phyloP scores from a whole-genome alignment of 2,888 invertebrate species.

The Tenthredo amoena region DNA sequence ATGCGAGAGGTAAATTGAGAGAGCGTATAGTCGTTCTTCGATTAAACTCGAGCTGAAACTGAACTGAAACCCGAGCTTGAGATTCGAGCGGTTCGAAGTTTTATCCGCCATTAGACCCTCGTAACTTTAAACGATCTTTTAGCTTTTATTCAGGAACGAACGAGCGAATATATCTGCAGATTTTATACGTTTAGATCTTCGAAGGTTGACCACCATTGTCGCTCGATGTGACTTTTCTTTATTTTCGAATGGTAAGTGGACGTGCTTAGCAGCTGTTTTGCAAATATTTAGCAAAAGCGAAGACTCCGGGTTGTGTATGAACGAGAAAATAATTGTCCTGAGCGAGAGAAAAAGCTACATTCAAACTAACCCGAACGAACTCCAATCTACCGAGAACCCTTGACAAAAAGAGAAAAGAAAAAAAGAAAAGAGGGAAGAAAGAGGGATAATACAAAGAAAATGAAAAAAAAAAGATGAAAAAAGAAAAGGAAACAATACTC shows the following conservation, averaged over 20 bases:
- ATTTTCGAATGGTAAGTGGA: background rate
- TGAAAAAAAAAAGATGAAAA: background rate
- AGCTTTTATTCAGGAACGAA: slow-evolving; percentile 17
- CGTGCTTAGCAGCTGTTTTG: background rate
- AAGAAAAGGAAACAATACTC: background rate
- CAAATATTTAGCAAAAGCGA: background rate
- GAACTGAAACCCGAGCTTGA: background rate
- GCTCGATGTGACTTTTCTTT: background rate
- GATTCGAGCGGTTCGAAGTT: slow-evolving; percentile 19
- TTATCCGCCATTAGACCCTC: slow-evolving; percentile 41
- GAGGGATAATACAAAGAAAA: background rate
- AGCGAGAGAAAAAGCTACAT: background rate
- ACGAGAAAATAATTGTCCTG: background rate
- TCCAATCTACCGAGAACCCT: slow-evolving; percentile 13
- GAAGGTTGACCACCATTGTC: background rate
- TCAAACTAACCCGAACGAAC: slow-evolving; percentile 5
- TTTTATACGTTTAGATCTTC: background rate
- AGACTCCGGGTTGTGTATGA: background rate
- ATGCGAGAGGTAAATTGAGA: background rate
- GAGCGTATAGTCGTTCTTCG: slow-evolving; percentile 15
- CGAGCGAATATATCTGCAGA: background rate
- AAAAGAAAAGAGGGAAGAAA: background rate
- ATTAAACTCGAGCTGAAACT: slow-evolving; percentile 11
- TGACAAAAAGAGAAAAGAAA: background rate
- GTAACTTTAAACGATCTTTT: slow-evolving; percentile 33